Evolutionary conservation across 2,797 vertebrate genomes (phyloP), one percentile per base, ranked within the genome.

Genomic region (Knipowitschia caucasica): DNA sequence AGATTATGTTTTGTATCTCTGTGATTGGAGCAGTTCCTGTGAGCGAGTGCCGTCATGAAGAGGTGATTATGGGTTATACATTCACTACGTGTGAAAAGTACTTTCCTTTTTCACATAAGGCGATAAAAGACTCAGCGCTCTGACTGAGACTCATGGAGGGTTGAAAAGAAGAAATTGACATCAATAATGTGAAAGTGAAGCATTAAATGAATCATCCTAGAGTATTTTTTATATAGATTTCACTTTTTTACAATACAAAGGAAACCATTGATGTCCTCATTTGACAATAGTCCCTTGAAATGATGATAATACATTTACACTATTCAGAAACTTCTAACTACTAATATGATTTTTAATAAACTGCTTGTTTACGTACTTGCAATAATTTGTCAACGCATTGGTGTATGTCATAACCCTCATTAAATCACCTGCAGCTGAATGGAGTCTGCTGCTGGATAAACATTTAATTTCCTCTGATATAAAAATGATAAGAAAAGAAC

Each of bases 61-160:
- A 71, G 53, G 71, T 77, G 61, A 35, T 53, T 53, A 53, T 66
- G 50, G 53, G 59, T 50, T 63, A 58, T 73, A 15, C 24, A 31
- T 59, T 62, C 57, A 52, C 42, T 27, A 23, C 0, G 0, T 18
- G 31, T 58, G 29, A 10, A 9, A 5, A 44, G 47, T 54, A 62
- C 52, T 18, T 49, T 24, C 23, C 46, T 17, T 33, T 30, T 46
- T 29, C 1, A 8, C 9, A 49, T 17, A 1, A n/a, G 40, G 12
- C 39, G 24, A 3, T 42, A 24, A 42, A 42, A 42, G 23, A 8
- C 4, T 12, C 20, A 1, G 7, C 2, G 7, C 34, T 36, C 35
- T 10, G 35, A 38, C 15, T 17, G 18, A 18, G 34, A 18, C n/a
- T 9, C 34, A 36, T 18, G 35, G 15, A 38, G 17, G 10, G 35